phyloP scores from a whole-genome alignment of 1,140 invertebrate genomes.

The Panagrolaimus sp. region DNA sequence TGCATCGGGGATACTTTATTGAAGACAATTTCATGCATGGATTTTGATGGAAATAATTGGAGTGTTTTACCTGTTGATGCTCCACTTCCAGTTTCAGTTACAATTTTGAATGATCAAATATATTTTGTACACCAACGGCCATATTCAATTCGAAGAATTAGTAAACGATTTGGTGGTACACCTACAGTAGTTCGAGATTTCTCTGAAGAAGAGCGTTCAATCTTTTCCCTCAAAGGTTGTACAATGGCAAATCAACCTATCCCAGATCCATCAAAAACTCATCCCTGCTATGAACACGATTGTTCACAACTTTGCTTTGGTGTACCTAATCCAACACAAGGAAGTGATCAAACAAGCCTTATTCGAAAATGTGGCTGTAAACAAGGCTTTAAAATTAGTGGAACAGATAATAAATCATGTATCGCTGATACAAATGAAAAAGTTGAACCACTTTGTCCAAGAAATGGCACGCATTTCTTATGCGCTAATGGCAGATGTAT shows the following conservation, averaged over 20 bases:
- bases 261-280: constrained; percentile 45
- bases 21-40: constrained; percentile 89
- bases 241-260: constrained; percentile 50
- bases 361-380: constrained; percentile 77
- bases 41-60: constrained; percentile 85
- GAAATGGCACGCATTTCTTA: constrained; percentile 68
- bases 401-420: constrained; percentile 70
- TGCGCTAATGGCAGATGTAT: constrained; percentile 71
- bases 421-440: constrained; percentile 67
- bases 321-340: constrained; percentile 42
- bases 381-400: constrained; percentile 78
- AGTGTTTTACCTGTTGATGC: constrained; percentile 72
- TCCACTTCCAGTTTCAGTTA: constrained; percentile 88
- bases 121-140: constrained; percentile 95
- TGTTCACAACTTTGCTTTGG: constrained; percentile 89
- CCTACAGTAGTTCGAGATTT: constrained; percentile 50
- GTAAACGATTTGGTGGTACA: constrained; percentile 71
- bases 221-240: constrained; percentile 53
- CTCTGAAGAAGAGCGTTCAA: constrained; percentile 46
- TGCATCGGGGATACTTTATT: constrained; percentile 92
- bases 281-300: constrained; percentile 60
- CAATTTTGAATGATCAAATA: constrained; percentile 84
- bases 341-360: constrained; percentile 4
- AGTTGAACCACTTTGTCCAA: constrained; percentile 63
- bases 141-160: constrained; percentile 83